Evolutionary conservation across 1,140 invertebrate species (phyloP).

Genomic region (Drosophila sucinea): DNA sequence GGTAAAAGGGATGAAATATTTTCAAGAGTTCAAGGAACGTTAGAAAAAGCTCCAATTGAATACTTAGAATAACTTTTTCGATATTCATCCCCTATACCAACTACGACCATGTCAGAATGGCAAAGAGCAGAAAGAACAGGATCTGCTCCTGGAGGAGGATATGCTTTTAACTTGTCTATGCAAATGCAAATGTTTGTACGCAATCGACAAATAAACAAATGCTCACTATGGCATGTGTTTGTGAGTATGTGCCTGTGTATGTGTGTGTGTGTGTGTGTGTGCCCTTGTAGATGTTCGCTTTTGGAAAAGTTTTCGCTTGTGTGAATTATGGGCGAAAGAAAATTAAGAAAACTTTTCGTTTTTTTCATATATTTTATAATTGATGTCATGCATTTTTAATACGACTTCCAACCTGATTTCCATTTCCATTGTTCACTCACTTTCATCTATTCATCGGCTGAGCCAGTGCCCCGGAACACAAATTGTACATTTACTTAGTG

Average conservation of each 20-base stretch:
- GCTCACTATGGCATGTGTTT: slow-evolving; percentile 36
- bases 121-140: neutral
- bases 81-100: neutral
- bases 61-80: slow-evolving; percentile 1
- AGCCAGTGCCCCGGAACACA: slow-evolving; percentile 11
- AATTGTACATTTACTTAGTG: slow-evolving; percentile 9
- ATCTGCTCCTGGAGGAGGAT: slow-evolving; percentile 17
- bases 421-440: slow-evolving; percentile 37
- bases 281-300: slow-evolving; percentile 50
- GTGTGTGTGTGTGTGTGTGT: slow-evolving; percentile 28
- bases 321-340: slow-evolving; percentile 63
- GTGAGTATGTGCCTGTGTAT: slow-evolving; percentile 21
- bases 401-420: slow-evolving; percentile 36
- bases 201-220: slow-evolving; percentile 79
- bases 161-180: slow-evolving; percentile 77
- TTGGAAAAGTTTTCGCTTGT: slow-evolving; percentile 59
- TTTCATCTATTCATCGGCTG: slow-evolving; percentile 1
- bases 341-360: slow-evolving; percentile 72
- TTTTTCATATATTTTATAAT: slow-evolving; percentile 45
- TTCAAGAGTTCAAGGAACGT: too few species aligned
- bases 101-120: slow-evolving; percentile 4
- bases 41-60: too few species aligned
- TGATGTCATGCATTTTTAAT: slow-evolving; percentile 77
- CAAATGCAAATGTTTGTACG: slow-evolving; percentile 78
- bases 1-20: too few species aligned